phyloP scores from a whole-genome alignment of 2,113 vertebrate species.

The Spermophilus dauricus region DNA sequence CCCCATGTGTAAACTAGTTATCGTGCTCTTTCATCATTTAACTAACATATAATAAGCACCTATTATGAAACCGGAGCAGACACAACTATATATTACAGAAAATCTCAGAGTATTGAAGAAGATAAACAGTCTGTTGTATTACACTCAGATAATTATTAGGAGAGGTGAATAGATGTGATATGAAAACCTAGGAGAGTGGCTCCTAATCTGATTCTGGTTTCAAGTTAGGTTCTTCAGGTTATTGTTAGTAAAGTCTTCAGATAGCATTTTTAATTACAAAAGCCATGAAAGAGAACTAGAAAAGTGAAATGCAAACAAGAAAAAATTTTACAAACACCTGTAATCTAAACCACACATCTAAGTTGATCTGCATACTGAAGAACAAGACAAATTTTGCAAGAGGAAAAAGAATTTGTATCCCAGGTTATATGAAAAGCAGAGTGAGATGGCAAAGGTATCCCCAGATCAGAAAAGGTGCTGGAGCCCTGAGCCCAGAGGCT shows the following conservation, averaged over 20 bases:
- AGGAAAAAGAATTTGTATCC: not conserved
- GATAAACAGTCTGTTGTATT: not conserved
- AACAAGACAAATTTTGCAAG: not conserved
- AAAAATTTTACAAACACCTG: not conserved
- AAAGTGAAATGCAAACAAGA: not conserved
- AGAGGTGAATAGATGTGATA: not conserved
- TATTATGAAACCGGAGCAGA: not conserved
- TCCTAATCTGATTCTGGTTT: not conserved
- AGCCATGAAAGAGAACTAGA: not conserved
- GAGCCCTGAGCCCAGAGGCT: rapidly evolving
- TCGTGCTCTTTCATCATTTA: not conserved
- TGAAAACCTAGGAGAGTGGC: not conserved
- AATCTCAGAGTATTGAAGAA: not conserved
- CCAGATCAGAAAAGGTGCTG: not conserved
- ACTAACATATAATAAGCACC: not conserved
- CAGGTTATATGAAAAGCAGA: not conserved
- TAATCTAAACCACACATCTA: not conserved
- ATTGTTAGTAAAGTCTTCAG: not conserved
- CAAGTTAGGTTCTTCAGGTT: not conserved
- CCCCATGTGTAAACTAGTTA: not conserved
- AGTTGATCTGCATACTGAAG: not conserved
- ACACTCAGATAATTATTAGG: not conserved
- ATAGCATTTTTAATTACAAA: not conserved
- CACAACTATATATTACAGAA: not conserved
- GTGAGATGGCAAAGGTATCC: not conserved